Evolutionary conservation across 2,888 invertebrate species (phyloP), one percentile per base, ranked within the genome.

Genomic region (Meganola albula): DNA sequence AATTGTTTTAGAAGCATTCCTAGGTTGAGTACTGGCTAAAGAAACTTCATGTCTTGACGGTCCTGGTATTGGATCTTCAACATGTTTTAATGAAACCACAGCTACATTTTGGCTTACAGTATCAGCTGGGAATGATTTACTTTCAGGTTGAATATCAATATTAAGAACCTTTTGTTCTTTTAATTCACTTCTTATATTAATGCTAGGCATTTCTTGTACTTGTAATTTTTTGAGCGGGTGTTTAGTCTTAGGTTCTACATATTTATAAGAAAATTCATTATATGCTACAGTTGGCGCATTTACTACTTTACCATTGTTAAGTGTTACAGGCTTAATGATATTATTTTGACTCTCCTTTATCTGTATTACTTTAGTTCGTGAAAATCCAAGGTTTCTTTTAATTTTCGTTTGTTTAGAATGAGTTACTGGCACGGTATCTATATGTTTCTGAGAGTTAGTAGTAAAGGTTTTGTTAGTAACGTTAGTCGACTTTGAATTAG

Each of bases 161-260:
- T 80, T 72, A 34, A 87, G 68, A 36, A 87, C 84, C 60, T 75
- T 86, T 57, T 88, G 88, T 37, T 76, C 69, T 30, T 71, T 83
- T 12, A 88, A 58, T 53, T 83, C 77, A 43, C 83, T 74, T 56
- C 83, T 75, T 40, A 89, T 88, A 51, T 77, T 80, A 38, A 88
- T 78, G 32, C 77, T 69, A 27, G 88, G 88, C 79, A 88, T 79
- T 47, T 68, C 60, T 67, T 88, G 87, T 44, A 86, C 51, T 47
- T 73, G 58, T 37, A 87, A 60, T 28, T 46, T 35, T 51, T 65
- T 76, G 24, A 34, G 49, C 18, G 53, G 42, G 23, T 13, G 40
- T 22, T 46, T 57, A 27, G 39, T 40, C 49, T 63, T 61, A 21
- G 66, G 61, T 52, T 76, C 69, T 25, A 53, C 40, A 46, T 78